A percentile compares a stretch with the other conserved stretches of the same genome.
Evolutionary conservation across 2,113 vertebrate species (phyloP).

Genomic region (Ciconia maguari): DNA sequence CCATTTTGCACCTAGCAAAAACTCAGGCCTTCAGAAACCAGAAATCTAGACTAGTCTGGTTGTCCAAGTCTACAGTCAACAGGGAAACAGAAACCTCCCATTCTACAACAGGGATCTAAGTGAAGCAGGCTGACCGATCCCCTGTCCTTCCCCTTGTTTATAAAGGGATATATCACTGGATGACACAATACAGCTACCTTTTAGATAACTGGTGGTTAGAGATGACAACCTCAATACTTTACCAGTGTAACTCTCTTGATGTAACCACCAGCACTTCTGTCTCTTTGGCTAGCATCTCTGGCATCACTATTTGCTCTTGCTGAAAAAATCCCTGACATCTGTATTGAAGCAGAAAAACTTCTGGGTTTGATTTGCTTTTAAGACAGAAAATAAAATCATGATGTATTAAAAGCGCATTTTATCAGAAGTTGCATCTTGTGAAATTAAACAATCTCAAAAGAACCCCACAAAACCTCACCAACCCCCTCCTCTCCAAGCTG

Average conservation of each 20-base stretch:
- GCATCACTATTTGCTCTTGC: neutral
- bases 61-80: neutral
- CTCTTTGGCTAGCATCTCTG: neutral
- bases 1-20: neutral
- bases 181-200: neutral
- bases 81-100: neutral
- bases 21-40: neutral
- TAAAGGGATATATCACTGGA: neutral
- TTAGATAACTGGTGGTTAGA: neutral
- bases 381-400: neutral
- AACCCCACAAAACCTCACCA: fast-evolving
- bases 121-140: neutral
- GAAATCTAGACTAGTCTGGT: neutral
- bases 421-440: neutral
- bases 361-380: neutral
- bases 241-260: neutral
- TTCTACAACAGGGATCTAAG: neutral
- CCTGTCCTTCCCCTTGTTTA: neutral
- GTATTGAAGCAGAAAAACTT: neutral
- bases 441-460: neutral
- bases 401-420: neutral
- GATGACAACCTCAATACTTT: neutral
- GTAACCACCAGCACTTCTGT: neutral
- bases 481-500: fast-evolving
- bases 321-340: neutral